Conservation (phyloP, 2,113 vertebrate genomes). For the Forbesichthys papilliferus region DNA sequence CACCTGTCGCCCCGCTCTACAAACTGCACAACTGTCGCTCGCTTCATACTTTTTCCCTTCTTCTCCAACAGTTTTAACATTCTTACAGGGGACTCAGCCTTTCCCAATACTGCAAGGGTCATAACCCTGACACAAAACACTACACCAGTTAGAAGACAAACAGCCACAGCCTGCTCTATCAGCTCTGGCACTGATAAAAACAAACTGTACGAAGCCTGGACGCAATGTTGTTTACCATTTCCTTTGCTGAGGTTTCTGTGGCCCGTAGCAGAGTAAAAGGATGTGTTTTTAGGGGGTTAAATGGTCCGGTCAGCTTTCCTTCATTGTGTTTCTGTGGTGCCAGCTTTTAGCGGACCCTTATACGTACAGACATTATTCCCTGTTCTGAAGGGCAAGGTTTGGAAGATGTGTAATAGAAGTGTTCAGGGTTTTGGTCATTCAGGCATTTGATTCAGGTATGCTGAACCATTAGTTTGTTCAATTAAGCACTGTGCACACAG, state of each 20-base stretch:
- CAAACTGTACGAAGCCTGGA: too few species aligned
- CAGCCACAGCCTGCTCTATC: not conserved
- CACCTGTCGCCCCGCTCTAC: too few species aligned
- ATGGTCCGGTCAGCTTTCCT: slow-evolving; percentile 44
- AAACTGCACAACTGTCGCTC: not conserved
- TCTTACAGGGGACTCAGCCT: slow-evolving; percentile 17
- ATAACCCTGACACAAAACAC: slow-evolving; percentile 30
- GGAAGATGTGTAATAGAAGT: too few species aligned
- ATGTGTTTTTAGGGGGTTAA: slow-evolving; percentile 31
- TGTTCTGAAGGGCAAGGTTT: too few species aligned
- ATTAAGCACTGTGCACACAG: too few species aligned
- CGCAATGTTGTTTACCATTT: too few species aligned
- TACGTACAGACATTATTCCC: too few species aligned
- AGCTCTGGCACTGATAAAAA: slow-evolving; percentile 4
- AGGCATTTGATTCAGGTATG: too few species aligned
- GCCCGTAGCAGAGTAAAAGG: not conserved
- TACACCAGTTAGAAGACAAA: not conserved
- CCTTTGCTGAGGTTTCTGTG: slow-evolving; percentile 10
- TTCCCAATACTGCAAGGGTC: slow-evolving; percentile 16
- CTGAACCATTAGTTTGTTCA: too few species aligned
- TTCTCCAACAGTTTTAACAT: slow-evolving; percentile 20
- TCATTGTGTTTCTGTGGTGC: slow-evolving; percentile 41
- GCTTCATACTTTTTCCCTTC: not conserved
- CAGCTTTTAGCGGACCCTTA: too few species aligned
- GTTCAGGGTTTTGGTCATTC: too few species aligned